phyloP scores from a whole-genome alignment of 2,113 vertebrate species.

The Neoarius graeffei region DNA sequence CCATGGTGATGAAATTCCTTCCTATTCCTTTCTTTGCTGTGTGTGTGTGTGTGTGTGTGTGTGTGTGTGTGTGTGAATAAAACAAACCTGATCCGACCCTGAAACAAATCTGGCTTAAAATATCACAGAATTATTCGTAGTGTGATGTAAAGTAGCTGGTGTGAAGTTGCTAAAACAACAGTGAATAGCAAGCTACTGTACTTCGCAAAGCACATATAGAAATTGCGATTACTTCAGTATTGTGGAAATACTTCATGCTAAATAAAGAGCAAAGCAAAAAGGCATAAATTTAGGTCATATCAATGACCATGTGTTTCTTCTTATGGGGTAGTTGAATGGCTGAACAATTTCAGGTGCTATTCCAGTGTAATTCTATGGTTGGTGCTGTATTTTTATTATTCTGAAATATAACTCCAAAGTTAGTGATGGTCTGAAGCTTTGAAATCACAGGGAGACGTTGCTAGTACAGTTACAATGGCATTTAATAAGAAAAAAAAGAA shows the following conservation, averaged over 20 bases:
- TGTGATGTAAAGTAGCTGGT: not conserved
- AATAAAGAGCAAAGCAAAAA: not conserved
- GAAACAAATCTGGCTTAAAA: not conserved
- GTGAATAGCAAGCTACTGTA: not conserved
- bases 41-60: not conserved
- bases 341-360: not conserved
- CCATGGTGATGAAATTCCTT: not conserved
- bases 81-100: not conserved
- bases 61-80: not conserved
- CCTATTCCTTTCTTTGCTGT: not conserved
- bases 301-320: not conserved
- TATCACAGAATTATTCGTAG: not conserved
- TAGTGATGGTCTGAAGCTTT: not conserved
- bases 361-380: not conserved
- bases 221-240: not conserved
- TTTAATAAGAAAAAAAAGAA: not conserved
- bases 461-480: not conserved
- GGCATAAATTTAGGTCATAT: not conserved
- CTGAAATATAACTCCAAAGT: not conserved
- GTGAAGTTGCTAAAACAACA: not conserved
- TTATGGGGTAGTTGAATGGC: not conserved
- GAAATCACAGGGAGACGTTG: not conserved
- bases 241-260: not conserved
- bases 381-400: not conserved
- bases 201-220: not conserved